Percentiles rank a stretch among this genome's conserved stretches.
phyloP scores from a whole-genome alignment of 2,888 invertebrate genomes.

The Drosophila prostipennis region DNA sequence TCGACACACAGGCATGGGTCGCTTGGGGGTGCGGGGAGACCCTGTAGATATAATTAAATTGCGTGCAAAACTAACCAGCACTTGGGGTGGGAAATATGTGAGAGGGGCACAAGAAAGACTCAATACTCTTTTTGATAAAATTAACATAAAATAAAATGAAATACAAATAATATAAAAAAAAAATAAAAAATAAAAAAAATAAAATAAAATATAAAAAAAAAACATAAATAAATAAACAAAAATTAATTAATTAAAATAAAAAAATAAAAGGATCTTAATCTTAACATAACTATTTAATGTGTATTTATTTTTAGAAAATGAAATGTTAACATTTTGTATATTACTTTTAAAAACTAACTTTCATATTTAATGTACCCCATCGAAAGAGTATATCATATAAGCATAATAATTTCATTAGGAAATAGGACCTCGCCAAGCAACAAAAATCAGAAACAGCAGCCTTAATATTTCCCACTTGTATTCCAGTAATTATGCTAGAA shows the following conservation, averaged over 20 bases:
- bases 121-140: slow-evolving; percentile 12
- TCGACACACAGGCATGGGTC: slow-evolving; percentile 34
- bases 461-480: slow-evolving; percentile 69
- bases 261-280: not conserved
- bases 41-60: slow-evolving; percentile 71
- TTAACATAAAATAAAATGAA: too few species aligned
- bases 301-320: too few species aligned
- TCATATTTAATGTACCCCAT: not conserved
- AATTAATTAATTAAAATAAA: not conserved
- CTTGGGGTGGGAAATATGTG: slow-evolving; percentile 23
- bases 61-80: slow-evolving; percentile 66
- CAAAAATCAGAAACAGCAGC: slow-evolving; percentile 36
- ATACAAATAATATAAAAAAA: too few species aligned
- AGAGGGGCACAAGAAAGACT: not conserved
- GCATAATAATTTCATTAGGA: slow-evolving; percentile 65
- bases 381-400: slow-evolving; percentile 8
- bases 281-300: not conserved
- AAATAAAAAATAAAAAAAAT: too few species aligned
- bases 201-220: too few species aligned
- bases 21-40: slow-evolving; percentile 18
- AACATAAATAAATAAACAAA: too few species aligned
- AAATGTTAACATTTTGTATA: too few species aligned
- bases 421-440: not conserved
- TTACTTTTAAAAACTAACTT: too few species aligned
- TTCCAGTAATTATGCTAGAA: slow-evolving; percentile 68